These are phyloP conservation scores for Acanthoscelides obtectus DNA, from an alignment of 2,888 invertebrate species.

Conservation along the genomic window DNA sequence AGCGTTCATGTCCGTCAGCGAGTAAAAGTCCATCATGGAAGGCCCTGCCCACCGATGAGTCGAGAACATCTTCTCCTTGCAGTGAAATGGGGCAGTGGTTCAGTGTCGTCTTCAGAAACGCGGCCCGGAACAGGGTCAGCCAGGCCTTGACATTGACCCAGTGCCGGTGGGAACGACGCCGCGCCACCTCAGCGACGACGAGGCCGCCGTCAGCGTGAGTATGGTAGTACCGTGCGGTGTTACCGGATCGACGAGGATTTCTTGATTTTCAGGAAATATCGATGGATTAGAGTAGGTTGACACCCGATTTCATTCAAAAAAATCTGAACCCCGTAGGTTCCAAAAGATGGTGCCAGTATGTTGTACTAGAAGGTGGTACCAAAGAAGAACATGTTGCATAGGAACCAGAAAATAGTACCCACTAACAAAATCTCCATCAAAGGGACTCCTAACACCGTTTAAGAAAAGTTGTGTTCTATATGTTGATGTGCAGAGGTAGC, in stretches of 20 bases:
- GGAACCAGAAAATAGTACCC: no score
- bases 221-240: background rate
- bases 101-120: background rate
- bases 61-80: background rate
- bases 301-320: no score
- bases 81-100: background rate
- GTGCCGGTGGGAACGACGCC: constrained; percentile 4
- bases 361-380: no score
- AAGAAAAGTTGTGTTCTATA: no score
- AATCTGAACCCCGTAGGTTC: no score
- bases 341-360: no score
- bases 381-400: no score
- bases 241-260: constrained; percentile 12
- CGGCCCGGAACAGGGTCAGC: constrained; percentile 5
- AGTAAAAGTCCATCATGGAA: background rate
- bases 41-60: background rate
- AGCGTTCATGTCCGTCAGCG: background rate
- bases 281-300: constrained; percentile 4
- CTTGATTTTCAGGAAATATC: constrained; percentile 15
- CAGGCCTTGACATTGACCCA: constrained; percentile 23
- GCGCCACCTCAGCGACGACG: constrained; percentile 3
- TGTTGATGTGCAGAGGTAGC: no score
- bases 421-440: no score
- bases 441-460: no score
- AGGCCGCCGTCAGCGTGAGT: constrained; percentile 6